Evolutionary conservation across 2,797 vertebrate species (phyloP), one percentile per base, ranked within the genome.

Genomic region (Spinibarbus caldwelli): DNA sequence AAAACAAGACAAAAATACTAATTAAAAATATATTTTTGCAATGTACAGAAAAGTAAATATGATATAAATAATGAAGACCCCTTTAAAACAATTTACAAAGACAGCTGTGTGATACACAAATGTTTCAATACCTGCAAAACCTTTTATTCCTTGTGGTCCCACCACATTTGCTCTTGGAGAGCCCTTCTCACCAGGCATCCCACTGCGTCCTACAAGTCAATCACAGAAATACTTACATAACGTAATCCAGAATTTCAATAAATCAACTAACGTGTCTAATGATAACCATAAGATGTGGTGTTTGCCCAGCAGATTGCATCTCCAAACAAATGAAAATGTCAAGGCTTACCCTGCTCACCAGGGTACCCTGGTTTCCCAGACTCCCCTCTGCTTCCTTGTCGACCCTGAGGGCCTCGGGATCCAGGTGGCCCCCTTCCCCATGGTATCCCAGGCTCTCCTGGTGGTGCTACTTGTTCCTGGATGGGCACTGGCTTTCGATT

Each of bases 401-500:
- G 72, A 1, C 95, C 95, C 68, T 91, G 90, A 77, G 62, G 70
- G 3, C 95, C 95, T 81, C 94, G 89, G 43, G 68, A 29, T 5
- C 95, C 95, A 1, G 94, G 95, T 11, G 93, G 88, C 26, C 95
- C 95, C 79, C 87, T 93, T 64, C 90, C 81, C 31, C 95, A 95
- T 29, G 95, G 93, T 67, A 95, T 91, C 14, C 95, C 95, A 0
- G 95, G 95, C 75, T 96, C 95, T 73, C 95, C 95, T 7, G 95
- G 95, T 41, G 95, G 92, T 1, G 94, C 95, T 67, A 93, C 91
- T 0, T 95, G 94, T 82, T 96, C 95, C 88, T 95, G 93, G 3
- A 95, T 91, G 4, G 95, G 95, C 86, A 92, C 94, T 2, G 95
- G 94, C 79, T 96, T 95, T 31, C 91, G 94, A 86, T 89, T 94